These are phyloP conservation scores for Drosophila flavopinicola DNA, from an alignment of 2,888 invertebrate species.

Conservation along the genomic window DNA sequence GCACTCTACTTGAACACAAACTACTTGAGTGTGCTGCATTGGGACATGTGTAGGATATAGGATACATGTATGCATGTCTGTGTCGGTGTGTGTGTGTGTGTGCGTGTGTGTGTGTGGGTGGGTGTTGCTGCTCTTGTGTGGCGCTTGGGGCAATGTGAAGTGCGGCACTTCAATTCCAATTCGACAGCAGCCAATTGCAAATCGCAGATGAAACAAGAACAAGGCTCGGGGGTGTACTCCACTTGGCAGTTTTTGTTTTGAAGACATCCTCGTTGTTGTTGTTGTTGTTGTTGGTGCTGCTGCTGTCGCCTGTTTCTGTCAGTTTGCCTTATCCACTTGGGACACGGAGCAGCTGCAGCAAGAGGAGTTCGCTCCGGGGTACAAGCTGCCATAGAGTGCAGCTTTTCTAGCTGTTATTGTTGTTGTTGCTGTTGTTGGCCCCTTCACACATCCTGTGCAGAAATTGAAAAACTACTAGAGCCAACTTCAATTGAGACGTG, in stretches of 20 bases:
- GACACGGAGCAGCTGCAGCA: conserved; percentile 53
- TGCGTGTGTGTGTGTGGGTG: conserved; percentile 3
- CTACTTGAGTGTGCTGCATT: conserved; percentile 19
- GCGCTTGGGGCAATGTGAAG: conserved; percentile 40
- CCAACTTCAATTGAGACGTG: conserved; percentile 61
- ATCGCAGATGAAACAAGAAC: conserved; percentile 57
- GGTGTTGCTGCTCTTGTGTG: not conserved
- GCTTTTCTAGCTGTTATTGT: conserved; percentile 5
- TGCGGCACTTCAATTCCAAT: conserved; percentile 66
- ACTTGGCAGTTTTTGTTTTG: conserved; percentile 56
- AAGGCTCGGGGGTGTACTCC: conserved; percentile 51
- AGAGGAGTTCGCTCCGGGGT: conserved; percentile 27
- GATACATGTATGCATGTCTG: conserved; percentile 4
- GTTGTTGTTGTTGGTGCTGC: not conserved
- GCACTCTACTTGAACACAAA: conserved; percentile 14
- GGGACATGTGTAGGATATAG: conserved; percentile 23
- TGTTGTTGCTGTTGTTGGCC: conserved; percentile 28
- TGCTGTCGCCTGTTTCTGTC: conserved; percentile 54
- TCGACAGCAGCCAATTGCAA: conserved; percentile 69
- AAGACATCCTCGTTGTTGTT: conserved; percentile 33
- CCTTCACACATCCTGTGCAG: conserved; percentile 64
- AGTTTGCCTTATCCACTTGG: conserved; percentile 62
- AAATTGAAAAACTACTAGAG: conserved; percentile 65
- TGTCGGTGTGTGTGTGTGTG: not conserved
- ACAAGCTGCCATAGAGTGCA: conserved; percentile 26